Percentiles rank a stretch among this genome's conserved stretches.
These are phyloP conservation scores for Malurus leucopterus DNA, from an alignment of 2,797 vertebrate genomes.

Conservation along the genomic window DNA sequence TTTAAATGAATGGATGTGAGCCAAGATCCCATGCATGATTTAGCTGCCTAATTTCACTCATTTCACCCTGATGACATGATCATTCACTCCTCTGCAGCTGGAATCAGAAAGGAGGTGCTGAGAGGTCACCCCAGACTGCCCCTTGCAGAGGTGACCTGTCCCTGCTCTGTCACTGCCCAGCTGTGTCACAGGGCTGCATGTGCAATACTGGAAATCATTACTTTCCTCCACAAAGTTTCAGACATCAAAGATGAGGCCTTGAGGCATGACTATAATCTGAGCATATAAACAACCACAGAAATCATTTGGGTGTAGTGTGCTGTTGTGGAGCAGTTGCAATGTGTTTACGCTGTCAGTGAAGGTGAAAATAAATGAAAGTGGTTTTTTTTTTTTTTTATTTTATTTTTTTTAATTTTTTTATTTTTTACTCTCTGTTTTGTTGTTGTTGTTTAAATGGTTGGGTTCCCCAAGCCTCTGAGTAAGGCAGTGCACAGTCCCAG, in stretches of 20 bases:
- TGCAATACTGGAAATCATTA: not conserved
- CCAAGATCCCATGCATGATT: not conserved
- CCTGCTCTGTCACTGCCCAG: not conserved
- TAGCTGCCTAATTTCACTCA: not conserved
- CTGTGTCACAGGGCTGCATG: not conserved
- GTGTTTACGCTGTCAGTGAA: constrained; percentile 3
- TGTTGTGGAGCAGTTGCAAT: not conserved
- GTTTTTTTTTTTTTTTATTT: too few species aligned
- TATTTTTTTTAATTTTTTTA: too few species aligned
- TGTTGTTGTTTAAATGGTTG: not conserved
- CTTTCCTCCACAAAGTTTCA: constrained; percentile 6
- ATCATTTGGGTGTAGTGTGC: not conserved
- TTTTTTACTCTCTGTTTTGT: not conserved
- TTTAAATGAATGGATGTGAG: not conserved
- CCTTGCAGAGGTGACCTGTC: not conserved
- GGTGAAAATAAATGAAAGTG: constrained; percentile 3
- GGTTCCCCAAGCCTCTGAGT: not conserved
- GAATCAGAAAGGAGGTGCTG: not conserved
- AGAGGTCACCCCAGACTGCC: not conserved
- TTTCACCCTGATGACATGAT: not conserved
- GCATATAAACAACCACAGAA: constrained; percentile 42
- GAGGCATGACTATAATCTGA: constrained; percentile 11
- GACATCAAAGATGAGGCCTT: constrained; percentile 14
- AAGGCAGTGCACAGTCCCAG: not conserved
- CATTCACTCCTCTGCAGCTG: not conserved